Percentiles rank a stretch among this genome's conserved stretches.
Evolutionary conservation across 2,888 invertebrate species (phyloP).

Genomic region (Drosophila kanekoi): DNA sequence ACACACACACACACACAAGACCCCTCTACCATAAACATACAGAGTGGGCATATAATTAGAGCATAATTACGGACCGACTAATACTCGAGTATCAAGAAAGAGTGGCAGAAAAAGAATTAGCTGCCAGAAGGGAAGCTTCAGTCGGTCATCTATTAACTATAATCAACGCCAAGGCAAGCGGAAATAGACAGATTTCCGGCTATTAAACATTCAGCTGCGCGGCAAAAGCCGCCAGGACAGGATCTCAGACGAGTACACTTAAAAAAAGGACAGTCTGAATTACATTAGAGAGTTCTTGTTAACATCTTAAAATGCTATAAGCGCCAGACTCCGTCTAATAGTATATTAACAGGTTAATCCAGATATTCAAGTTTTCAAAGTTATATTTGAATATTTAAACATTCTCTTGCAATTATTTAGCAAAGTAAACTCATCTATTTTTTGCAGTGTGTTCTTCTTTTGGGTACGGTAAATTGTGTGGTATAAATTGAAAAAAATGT

Average conservation of each 20-base stretch:
- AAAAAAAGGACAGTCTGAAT: constrained; percentile 11
- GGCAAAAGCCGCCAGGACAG: constrained; percentile 58
- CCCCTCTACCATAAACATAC: constrained; percentile 10
- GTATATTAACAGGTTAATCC: not conserved
- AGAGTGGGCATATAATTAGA: constrained; percentile 70
- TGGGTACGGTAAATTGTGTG: constrained; percentile 30
- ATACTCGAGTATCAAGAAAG: constrained; percentile 66
- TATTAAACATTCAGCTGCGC: constrained; percentile 78
- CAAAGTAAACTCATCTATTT: not conserved
- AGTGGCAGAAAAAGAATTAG: constrained; percentile 70
- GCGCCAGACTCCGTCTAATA: no score
- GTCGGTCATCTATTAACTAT: constrained; percentile 80
- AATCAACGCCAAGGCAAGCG: constrained; percentile 79
- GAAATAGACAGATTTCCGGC: constrained; percentile 82
- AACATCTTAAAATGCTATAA: not conserved
- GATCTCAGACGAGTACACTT: constrained; percentile 34
- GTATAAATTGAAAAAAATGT: constrained; percentile 78
- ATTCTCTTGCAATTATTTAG: not conserved
- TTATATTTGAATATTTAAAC: not conserved
- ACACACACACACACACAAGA: constrained; percentile 13
- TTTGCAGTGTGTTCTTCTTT: constrained; percentile 43
- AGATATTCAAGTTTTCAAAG: no score
- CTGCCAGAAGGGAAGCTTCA: constrained; percentile 54
- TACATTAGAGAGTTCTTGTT: not conserved
- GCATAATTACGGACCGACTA: constrained; percentile 77